Evolutionary conservation across 1,140 invertebrate genomes (phyloP).

Genomic region (Cydia strobilella): DNA sequence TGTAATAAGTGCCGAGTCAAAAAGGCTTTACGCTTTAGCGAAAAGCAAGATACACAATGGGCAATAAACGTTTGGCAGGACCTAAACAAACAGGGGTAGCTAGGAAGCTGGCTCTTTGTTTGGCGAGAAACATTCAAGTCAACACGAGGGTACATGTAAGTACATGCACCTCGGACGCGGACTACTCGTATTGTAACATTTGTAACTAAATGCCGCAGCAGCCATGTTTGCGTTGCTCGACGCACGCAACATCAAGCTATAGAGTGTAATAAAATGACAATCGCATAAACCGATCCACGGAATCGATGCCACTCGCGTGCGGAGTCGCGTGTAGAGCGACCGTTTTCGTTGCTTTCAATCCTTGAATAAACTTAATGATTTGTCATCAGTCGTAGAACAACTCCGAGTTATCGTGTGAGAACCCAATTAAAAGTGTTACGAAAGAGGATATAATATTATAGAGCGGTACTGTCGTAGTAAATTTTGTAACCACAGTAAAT

Average conservation of each 20-base stretch:
- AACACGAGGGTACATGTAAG: slow-evolving; percentile 51
- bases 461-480: too few species aligned
- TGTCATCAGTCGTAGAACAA: slow-evolving; percentile 19
- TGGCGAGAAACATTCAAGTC: slow-evolving; percentile 74
- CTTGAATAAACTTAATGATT: slow-evolving; percentile 32
- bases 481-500: too few species aligned
- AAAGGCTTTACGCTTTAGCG: slow-evolving; percentile 75
- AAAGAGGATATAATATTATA: too few species aligned
- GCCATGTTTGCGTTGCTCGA: not conserved
- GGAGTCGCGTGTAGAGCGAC: slow-evolving; percentile 10
- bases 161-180: slow-evolving; percentile 13
- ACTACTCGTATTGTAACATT: too few species aligned
- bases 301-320: slow-evolving; percentile 20
- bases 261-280: slow-evolving; percentile 25
- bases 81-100: slow-evolving; percentile 79
- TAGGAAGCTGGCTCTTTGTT: slow-evolving; percentile 76
- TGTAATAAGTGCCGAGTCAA: slow-evolving; percentile 77
- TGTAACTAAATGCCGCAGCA: not conserved
- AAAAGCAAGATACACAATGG: slow-evolving; percentile 73
- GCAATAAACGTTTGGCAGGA: slow-evolving; percentile 73
- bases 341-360: slow-evolving; percentile 27
- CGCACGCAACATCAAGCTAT: slow-evolving; percentile 20
- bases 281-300: slow-evolving; percentile 5
- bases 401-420: slow-evolving; percentile 20
- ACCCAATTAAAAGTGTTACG: slow-evolving; percentile 11